Evolutionary conservation across 2,888 invertebrate species (phyloP), one percentile per base, ranked within the genome.

Genomic region (Actias luna): DNA sequence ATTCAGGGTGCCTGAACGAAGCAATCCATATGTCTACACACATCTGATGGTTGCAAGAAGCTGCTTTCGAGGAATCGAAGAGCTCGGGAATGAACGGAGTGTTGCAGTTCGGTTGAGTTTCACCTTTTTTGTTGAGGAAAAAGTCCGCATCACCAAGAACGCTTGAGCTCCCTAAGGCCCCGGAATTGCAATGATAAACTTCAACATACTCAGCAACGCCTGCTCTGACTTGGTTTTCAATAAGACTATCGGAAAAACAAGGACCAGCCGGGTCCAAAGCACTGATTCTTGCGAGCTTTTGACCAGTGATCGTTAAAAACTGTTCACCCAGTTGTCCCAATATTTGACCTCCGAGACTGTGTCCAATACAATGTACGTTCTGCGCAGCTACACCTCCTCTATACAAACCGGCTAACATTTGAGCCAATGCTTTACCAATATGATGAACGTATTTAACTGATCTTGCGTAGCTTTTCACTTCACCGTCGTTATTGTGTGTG

Each of bases 101-200:
- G 0, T 72, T 79, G 67, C 93, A 93, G 12, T 93, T 87, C 0
- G 94, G 94, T 73, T 94, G 94, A 0, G 82, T 71, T n/a, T 68
- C 69, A 0, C 93, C 93, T n/a, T 87, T 87, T 69, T 90, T 92
- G 71, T 93, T 93, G 2, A 90, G 83, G 67, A 84, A 91, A 70
- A 93, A 91, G 74, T 93, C 93, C 2, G 84, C 79, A 61, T 88
- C 87, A 5, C 92, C 93, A 12, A 89, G 70, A 2, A 84, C 82
- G 60, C 76, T 74, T 14, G 75, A 80, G 55, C 83, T 80, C 16
- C 87, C 89, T 7, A 87, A 68, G 3, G 77, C 77, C 3, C 88
- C 92, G 35, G 84, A 85, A 25, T 39, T 58, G n/a, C 62, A 62
- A 31, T 62, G 62, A n/a, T 58, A 59, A 8, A 62, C 46, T 52